Base-by-base conservation (phyloP, 2,113 vertebrate species). In the Lepisosteus osseus region DNA sequence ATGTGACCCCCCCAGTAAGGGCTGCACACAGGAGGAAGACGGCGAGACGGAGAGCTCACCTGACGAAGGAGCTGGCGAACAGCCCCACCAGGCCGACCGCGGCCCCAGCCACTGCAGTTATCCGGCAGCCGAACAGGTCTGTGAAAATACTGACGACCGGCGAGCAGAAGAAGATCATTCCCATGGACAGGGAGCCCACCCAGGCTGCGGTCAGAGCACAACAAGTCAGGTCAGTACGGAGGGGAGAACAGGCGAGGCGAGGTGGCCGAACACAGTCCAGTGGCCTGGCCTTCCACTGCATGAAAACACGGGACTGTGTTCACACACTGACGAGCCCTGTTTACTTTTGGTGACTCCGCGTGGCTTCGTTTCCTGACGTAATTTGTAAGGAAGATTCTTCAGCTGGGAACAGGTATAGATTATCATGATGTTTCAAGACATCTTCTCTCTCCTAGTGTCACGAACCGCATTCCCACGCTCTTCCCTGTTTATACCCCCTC, bases 81-180 rank as follows among this genome's bases (percentile, higher is more conserved):
- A 99, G 93, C 64, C 97, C 97, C 40, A 87, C 70, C 57, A 97
- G 80, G 12, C 90, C 97, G 1, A 98, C 87, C 0, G 95, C 93
- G 44, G 97, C 96, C 5, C 97, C 97, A 6, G 83, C 65, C 6
- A 97, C 89, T 1, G 97, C 97, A 0, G 96, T 96, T 55, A 90
- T 85, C 69, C 93, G 90, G 84, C 97, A 99, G 14, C 97, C 97
- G 3, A 94, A 90, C 42, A 94, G 63, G 81, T 99, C 96, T 2
- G 97, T 99, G 89, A 97, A 97, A 79, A 99, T 68, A 54, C 96
- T 98, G 87, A 95, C 97, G 64, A 99, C 93, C 2, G 97, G 97
- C 61, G 97, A 98, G 80, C 96, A 98, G 87, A 98, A 95, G 91
- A 99, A 99, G 82, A 99, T 96, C 96, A 99, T 96, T 2, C 97